phyloP scores from a whole-genome alignment of 2,113 vertebrate species.

The Coryphaenoides rupestris region DNA sequence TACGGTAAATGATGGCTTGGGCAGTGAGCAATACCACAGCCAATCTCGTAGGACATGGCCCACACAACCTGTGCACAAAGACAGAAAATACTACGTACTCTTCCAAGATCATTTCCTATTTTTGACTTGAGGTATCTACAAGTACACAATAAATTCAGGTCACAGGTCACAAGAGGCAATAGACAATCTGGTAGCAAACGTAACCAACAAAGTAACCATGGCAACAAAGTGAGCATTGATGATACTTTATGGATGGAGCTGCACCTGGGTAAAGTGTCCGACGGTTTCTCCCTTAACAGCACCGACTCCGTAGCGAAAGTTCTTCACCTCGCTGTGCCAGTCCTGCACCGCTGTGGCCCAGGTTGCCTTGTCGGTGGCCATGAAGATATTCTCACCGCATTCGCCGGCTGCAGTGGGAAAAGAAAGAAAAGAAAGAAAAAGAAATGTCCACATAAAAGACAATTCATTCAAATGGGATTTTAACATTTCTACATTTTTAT shows the following conservation, averaged over 20 bases:
- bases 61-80: conserved; percentile 50
- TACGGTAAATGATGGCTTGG: conserved; percentile 47
- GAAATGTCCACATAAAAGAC: no score
- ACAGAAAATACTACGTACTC: no score
- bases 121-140: no score
- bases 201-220: no score
- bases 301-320: conserved; percentile 54
- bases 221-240: no score
- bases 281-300: conserved; percentile 45
- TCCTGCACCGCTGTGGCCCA: conserved; percentile 43
- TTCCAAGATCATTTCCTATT: no score
- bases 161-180: no score
- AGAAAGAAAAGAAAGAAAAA: neutral
- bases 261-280: conserved; percentile 63
- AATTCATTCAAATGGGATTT: no score
- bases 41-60: conserved; percentile 57
- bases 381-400: conserved; percentile 64
- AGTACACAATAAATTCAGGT: no score
- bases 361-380: conserved; percentile 25
- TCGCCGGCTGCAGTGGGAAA: conserved; percentile 33
- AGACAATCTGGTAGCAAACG: no score
- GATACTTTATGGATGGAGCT: no score
- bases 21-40: conserved; percentile 58
- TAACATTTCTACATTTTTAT: no score
- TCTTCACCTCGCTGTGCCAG: conserved; percentile 56